Evolutionary conservation across 2,113 vertebrate species (phyloP), one percentile per base, ranked within the genome.

Genomic region (Boulengeromyrus knoepffleri): DNA sequence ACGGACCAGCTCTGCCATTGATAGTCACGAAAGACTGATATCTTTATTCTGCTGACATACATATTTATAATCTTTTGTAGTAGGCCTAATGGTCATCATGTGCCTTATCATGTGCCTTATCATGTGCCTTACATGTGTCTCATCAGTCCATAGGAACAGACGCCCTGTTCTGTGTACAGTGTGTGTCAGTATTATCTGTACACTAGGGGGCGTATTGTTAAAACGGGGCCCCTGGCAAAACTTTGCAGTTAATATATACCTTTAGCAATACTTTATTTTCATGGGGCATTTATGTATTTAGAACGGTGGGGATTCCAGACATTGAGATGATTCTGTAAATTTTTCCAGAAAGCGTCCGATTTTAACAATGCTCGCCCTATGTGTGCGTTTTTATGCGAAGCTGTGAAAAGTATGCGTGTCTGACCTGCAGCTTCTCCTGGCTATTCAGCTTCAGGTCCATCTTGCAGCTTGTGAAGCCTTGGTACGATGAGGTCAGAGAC

Each of bases 401-500:
- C 36, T 70, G 62, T 70, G 77, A 3, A 10, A 17, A 17, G 39
- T 3, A 19, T 2, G 9, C 13, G 27, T 13, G 7, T 85, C 21
- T 85, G 8, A 46, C 21, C 45, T 1, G 3, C 19, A 10, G 8
- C 17, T n/a, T 85, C 36, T 45, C 45, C 19, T 85, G 83, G 92
- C 77, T 42, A 90, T 80, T 88, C 90, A 98, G 97, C 89, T 98
- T 97, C 90, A 96, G 94, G 86, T 98, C 97, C 74, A 97, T 98
- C 93, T 95, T 98, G 42, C 97, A 98, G 93, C 90, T 98, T 91
- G 96, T 98, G 90, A 97, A 98, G 90, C 97, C 97, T 0, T 98
- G 97, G 97, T 98, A 97, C 0, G 97, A 98, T 89, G 97, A 98
- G 91, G 97, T 97, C 91, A 97, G 96, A 91, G 96, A 98, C 92